Conservation (phyloP, 2,113 vertebrate genomes). For the Syrmaticus mikado region DNA sequence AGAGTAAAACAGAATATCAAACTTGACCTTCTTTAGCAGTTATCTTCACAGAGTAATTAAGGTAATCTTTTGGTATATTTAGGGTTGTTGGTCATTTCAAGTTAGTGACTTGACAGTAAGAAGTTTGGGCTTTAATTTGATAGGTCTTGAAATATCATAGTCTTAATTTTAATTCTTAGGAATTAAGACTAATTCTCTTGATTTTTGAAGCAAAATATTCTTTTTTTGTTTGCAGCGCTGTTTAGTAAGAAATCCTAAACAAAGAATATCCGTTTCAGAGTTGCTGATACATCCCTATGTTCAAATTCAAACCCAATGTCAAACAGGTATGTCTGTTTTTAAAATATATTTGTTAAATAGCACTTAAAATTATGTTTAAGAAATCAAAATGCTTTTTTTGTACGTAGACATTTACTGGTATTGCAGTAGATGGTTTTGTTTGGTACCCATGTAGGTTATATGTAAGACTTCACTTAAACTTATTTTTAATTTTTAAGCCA, state of each 20-base stretch:
- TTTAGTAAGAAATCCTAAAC: slow-evolving; percentile 90
- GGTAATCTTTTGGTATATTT: neutral
- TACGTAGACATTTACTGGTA: neutral
- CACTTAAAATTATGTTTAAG: neutral
- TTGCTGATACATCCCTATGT: slow-evolving; percentile 91
- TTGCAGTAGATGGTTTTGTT: neutral
- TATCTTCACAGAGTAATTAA: neutral
- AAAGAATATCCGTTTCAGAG: slow-evolving; percentile 90
- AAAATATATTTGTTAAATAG: neutral
- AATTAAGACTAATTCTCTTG: neutral
- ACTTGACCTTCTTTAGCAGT: no score
- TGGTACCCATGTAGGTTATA: neutral
- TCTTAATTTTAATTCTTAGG: neutral
- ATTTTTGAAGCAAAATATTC: neutral
- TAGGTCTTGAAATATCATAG: neutral
- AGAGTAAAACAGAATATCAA: neutral
- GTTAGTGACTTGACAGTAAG: neutral
- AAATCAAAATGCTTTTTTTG: neutral
- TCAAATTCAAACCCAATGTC: slow-evolving; percentile 83
- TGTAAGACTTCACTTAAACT: neutral
- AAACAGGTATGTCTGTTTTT: slow-evolving; percentile 77
- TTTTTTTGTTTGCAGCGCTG: slow-evolving; percentile 79
- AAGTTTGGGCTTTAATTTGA: neutral
- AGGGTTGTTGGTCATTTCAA: neutral
- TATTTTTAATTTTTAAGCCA: neutral